Conservation (phyloP, 2,797 vertebrate species). For the Onychomys leucogaster region DNA sequence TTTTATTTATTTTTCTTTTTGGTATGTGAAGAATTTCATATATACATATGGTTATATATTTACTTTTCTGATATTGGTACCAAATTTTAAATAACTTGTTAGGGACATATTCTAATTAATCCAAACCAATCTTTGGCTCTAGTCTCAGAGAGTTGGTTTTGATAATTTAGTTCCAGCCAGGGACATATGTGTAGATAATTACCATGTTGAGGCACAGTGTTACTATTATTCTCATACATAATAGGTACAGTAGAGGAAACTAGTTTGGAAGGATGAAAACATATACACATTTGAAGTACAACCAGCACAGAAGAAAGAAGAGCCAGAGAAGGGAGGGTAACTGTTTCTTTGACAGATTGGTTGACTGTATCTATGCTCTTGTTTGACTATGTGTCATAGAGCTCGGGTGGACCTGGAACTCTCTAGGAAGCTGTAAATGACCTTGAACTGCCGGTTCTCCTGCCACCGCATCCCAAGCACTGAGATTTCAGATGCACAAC, state of each 20-base stretch:
- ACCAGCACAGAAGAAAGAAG: neutral
- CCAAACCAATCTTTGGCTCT: neutral
- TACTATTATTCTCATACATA: neutral
- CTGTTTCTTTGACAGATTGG: neutral
- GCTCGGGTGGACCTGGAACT: neutral
- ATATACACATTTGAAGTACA: neutral
- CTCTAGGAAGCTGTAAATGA: neutral
- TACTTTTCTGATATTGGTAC: neutral
- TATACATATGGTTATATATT: neutral
- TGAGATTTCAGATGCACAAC: neutral
- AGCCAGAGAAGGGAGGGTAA: neutral
- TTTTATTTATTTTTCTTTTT: neutral
- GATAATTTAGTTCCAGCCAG: neutral
- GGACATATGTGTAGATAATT: neutral
- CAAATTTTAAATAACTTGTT: neutral
- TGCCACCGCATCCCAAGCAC: accelerated
- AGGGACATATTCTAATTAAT: neutral
- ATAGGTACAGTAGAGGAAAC: neutral
- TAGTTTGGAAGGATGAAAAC: neutral
- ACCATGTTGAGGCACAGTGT: neutral
- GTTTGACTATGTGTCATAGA: neutral
- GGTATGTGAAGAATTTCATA: neutral
- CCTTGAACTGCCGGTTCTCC: neutral
- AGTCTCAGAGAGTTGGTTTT: neutral
- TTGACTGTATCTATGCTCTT: neutral